Conservation (phyloP, 1,140 invertebrate species). For the Pogonus chalceus region DNA sequence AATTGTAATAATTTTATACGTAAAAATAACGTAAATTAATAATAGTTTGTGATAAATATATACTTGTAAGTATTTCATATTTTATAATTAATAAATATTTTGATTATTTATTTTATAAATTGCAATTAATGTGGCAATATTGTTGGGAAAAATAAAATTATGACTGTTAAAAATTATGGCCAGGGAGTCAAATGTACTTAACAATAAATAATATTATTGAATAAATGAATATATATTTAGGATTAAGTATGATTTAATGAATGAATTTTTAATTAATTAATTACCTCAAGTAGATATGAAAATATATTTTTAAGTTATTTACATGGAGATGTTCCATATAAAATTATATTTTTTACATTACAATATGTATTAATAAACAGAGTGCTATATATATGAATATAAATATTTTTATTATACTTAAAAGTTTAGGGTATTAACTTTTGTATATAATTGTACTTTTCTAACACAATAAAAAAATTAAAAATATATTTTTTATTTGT, state of each 20-base stretch:
- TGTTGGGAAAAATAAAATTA: too few relatives aligned
- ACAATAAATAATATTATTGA: neutral
- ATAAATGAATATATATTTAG: neutral
- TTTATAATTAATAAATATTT: too few relatives aligned
- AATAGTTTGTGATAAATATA: too few relatives aligned
- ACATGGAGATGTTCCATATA: neutral
- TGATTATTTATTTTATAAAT: too few relatives aligned
- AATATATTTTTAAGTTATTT: neutral
- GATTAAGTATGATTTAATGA: neutral
- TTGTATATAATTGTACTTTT: conserved; percentile 2
- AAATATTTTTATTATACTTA: neutral
- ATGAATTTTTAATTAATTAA: neutral
- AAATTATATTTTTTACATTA: neutral
- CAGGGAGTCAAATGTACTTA: conserved; percentile 6
- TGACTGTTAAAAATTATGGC: too few relatives aligned
- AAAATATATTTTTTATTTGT: neutral
- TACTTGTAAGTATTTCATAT: too few relatives aligned
- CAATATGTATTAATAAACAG: neutral
- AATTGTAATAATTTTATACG: too few relatives aligned
- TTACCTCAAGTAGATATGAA: neutral
- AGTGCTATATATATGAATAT: conserved; percentile 2
- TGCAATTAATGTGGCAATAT: too few relatives aligned
- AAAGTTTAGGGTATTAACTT: conserved; percentile 3
- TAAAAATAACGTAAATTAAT: too few relatives aligned
- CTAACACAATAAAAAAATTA: conserved; percentile 1